phyloP scores from a whole-genome alignment of 2,113 vertebrate species.

The Hyperoodon ampullatus region DNA sequence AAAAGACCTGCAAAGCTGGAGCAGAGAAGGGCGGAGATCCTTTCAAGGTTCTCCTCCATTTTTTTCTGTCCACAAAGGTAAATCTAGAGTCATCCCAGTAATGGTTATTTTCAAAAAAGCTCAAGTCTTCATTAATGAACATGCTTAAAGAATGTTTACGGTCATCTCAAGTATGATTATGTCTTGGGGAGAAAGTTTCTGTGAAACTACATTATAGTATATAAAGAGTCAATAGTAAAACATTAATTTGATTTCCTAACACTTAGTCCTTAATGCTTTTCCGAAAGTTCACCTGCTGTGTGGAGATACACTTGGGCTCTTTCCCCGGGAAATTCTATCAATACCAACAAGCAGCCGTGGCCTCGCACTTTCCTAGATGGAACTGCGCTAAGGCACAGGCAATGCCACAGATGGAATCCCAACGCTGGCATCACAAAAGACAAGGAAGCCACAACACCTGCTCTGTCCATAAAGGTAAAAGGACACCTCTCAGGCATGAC shows the following conservation, averaged over 20 bases:
- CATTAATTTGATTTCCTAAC: neutral
- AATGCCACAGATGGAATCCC: fast-evolving
- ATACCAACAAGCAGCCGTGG: fast-evolving
- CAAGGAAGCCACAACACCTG: neutral
- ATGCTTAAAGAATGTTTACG: neutral
- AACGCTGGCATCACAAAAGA: neutral
- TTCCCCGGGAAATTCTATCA: neutral
- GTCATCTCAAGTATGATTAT: neutral
- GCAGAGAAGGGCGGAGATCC: neutral
- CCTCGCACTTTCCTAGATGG: neutral
- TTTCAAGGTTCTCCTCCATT: neutral
- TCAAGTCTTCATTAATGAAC: neutral
- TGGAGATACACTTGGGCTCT: neutral
- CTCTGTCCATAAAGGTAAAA: neutral
- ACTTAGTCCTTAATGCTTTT: neutral
- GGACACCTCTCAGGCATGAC: neutral
- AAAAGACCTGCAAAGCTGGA: neutral
- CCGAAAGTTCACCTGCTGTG: neutral
- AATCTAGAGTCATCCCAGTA: neutral
- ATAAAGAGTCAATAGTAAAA: neutral
- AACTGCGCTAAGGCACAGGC: neutral
- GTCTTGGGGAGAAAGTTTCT: neutral
- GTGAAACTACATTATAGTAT: neutral
- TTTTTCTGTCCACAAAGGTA: neutral
- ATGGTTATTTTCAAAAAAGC: neutral